Percentiles rank a stretch among this genome's conserved stretches.
phyloP scores from a whole-genome alignment of 2,113 vertebrate genomes.

The Gymnogyps californianus region DNA sequence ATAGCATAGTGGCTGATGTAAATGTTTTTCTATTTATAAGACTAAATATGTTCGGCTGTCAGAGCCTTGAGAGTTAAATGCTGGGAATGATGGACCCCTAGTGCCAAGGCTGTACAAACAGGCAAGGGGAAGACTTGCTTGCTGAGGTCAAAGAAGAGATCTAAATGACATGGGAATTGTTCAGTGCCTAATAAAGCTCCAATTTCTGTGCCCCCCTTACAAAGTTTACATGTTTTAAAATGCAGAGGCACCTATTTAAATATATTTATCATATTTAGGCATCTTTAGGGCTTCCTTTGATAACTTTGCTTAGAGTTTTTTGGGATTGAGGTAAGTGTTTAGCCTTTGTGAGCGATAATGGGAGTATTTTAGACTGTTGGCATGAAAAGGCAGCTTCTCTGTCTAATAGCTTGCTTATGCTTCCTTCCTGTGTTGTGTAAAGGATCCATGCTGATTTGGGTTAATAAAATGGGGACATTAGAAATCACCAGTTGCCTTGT shows the following conservation, averaged over 20 bases:
- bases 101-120: not conserved
- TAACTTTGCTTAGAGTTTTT: not conserved
- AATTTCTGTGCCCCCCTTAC: not conserved
- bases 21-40: slow-evolving; percentile 59
- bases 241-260: not conserved
- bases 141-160: not conserved
- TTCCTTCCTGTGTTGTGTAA: not conserved
- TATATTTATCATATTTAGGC: not conserved
- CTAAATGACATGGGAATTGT: not conserved
- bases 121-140: not conserved
- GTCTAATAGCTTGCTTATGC: not conserved
- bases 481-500: not conserved
- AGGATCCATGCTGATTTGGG: not conserved
- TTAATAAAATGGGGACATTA: not conserved
- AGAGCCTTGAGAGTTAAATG: not conserved
- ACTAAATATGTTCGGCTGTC: slow-evolving; percentile 12
- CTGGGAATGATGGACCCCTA: slow-evolving; percentile 7
- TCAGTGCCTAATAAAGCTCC: not conserved
- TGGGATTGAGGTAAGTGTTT: not conserved
- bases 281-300: not conserved
- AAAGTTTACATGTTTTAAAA: not conserved
- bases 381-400: not conserved
- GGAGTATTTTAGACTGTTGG: not conserved
- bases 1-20: slow-evolving; percentile 22
- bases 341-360: not conserved